phyloP scores from a whole-genome alignment of 2,888 invertebrate genomes.

The Acrobeloides nanus region DNA sequence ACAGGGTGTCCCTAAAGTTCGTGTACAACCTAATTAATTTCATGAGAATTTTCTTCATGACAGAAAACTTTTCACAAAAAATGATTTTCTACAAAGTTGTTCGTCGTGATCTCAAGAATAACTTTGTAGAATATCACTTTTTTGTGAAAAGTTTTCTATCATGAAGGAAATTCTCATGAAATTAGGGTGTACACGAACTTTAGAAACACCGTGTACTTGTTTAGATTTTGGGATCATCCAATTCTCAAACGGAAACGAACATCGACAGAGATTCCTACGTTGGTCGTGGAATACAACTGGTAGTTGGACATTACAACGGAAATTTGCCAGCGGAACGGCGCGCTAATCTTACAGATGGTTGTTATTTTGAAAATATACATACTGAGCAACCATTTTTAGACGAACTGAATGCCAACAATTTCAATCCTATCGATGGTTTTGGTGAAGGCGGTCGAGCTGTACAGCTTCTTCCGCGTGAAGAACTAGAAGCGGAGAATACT shows the following conservation, averaged over 20 bases:
- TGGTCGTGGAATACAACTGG: conserved; percentile 38
- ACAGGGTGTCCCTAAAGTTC: too few species aligned
- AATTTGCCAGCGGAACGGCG: conserved; percentile 47
- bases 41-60: too few species aligned
- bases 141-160: too few species aligned
- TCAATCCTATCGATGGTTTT: conserved; percentile 54
- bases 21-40: too few species aligned
- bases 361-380: conserved; percentile 2
- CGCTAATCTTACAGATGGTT: conserved; percentile 44
- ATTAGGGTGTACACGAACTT: too few species aligned
- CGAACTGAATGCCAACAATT: conserved; percentile 51
- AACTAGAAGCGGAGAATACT: conserved; percentile 80
- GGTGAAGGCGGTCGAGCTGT: conserved; percentile 91
- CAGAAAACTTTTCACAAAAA: too few species aligned
- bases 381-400: conserved; percentile 27
- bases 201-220: too few species aligned
- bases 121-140: too few species aligned
- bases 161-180: too few species aligned
- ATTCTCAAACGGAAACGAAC: background rate
- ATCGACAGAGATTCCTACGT: conserved; percentile 13
- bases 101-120: too few species aligned
- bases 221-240: conserved; percentile 5
- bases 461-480: conserved; percentile 74
- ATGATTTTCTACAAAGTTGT: too few species aligned
- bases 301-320: conserved; percentile 53